Percentiles rank a stretch among this genome's conserved stretches.
phyloP scores from a whole-genome alignment of 1,140 invertebrate species.

The Epicauta chinensis region DNA sequence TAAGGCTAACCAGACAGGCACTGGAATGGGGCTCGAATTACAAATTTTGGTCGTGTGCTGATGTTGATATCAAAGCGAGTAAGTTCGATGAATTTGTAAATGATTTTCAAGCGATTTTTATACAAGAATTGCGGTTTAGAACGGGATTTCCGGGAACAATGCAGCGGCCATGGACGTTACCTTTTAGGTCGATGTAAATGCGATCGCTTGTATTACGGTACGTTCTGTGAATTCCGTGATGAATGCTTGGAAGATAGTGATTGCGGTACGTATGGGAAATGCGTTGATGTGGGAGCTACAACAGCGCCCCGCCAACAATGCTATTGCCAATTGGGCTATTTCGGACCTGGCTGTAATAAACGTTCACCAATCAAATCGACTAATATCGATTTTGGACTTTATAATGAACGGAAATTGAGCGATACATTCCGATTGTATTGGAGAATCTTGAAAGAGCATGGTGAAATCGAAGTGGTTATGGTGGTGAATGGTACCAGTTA shows the following conservation, averaged over 20 bases:
- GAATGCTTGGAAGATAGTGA: conserved; percentile 77
- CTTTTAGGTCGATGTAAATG: conserved; percentile 74
- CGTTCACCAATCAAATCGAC: conserved; percentile 60
- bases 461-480: conserved; percentile 79
- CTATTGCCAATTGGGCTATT: conserved; percentile 84
- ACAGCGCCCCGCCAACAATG: conserved; percentile 77
- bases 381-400: conserved; percentile 58
- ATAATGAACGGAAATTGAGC: conserved; percentile 64
- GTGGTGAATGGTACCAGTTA: conserved; percentile 79
- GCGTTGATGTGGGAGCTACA: conserved; percentile 71
- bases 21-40: conserved; percentile 81
- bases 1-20: conserved; percentile 82
- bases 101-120: conserved; percentile 2
- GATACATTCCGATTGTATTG: conserved; percentile 72
- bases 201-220: conserved; percentile 71
- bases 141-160: conserved; percentile 71
- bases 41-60: conserved; percentile 91
- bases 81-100: conserved; percentile 26
- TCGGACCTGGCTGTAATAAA: conserved; percentile 70
- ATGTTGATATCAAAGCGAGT: conserved; percentile 76
- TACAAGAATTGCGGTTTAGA: conserved; percentile 41
- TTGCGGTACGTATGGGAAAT: conserved; percentile 78
- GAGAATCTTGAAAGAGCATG: conserved; percentile 69
- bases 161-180: conserved; percentile 74
- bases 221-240: conserved; percentile 76